Evolutionary conservation across 2,797 vertebrate species (phyloP).

Genomic region (Pipistrellus nathusii): DNA sequence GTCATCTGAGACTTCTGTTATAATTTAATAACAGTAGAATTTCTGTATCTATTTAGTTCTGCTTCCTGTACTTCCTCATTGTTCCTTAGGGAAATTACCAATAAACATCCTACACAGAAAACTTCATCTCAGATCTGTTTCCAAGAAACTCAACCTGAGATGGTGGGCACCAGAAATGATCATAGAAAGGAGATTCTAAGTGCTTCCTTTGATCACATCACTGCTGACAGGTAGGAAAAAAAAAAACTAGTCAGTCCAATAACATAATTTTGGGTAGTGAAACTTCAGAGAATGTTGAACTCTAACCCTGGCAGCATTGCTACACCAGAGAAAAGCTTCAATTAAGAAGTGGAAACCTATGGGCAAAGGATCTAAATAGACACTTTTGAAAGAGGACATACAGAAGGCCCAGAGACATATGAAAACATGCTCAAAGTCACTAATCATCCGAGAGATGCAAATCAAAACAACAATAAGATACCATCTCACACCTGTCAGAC

Average conservation of each 20-base stretch:
- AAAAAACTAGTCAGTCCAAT: constrained; percentile 28
- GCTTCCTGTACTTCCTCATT: not conserved
- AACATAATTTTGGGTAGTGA: not conserved
- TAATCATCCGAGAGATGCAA: no score
- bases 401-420: no score
- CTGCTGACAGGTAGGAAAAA: not conserved
- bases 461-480: no score
- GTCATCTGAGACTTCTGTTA: not conserved
- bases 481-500: no score
- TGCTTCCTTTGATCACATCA: not conserved
- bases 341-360: not conserved
- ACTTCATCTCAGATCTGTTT: not conserved
- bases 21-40: constrained; percentile 1
- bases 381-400: no score
- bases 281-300: constrained; percentile 9
- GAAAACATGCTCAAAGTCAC: no score
- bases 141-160: constrained; percentile 27
- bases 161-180: not conserved
- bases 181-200: not conserved
- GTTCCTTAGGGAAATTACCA: not conserved
- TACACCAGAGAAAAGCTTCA: not conserved
- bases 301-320: not conserved
- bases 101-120: constrained; percentile 1
- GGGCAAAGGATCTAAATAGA: no score
- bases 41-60: constrained; percentile 21